A percentile compares a stretch with the other conserved stretches of the same genome.
These are phyloP conservation scores for Oreocharis arfaki DNA, from an alignment of 2,113 vertebrate genomes.

Conservation along the genomic window DNA sequence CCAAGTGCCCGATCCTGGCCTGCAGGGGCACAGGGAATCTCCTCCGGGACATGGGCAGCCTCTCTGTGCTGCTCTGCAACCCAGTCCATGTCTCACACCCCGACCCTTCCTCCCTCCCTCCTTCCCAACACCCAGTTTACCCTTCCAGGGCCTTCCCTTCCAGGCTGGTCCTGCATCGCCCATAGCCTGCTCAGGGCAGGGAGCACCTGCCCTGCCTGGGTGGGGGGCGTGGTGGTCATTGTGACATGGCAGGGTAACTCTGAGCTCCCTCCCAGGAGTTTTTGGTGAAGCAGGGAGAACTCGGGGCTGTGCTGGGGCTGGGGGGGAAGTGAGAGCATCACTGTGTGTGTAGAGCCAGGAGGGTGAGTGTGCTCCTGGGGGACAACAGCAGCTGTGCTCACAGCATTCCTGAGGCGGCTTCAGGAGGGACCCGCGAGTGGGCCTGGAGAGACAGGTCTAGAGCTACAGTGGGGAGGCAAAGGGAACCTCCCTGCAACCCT, in stretches of 20 bases:
- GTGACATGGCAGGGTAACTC: rapidly evolving
- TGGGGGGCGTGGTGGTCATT: not conserved
- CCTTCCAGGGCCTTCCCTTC: not conserved
- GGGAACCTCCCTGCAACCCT: not conserved
- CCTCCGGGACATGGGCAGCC: not conserved
- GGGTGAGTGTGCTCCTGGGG: not conserved
- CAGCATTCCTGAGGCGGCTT: not conserved
- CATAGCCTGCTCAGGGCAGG: not conserved
- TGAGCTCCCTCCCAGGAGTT: not conserved
- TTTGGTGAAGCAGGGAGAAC: not conserved
- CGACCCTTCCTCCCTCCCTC: not conserved
- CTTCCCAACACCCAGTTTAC: not conserved
- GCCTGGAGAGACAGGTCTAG: not conserved
- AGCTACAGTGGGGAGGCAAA: not conserved
- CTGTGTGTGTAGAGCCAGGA: too few species aligned
- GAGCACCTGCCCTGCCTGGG: too few species aligned
- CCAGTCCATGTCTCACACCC: not conserved
- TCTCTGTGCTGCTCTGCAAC: not conserved
- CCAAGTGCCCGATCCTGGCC: not conserved
- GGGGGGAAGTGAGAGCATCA: not conserved
- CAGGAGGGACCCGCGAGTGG: rapidly evolving
- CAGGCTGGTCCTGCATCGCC: not conserved
- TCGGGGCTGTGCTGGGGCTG: not conserved
- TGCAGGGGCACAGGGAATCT: not conserved
- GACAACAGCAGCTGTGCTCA: not conserved